Evolutionary conservation across 2,113 vertebrate species (phyloP), one percentile per base, ranked within the genome.

Genomic region (Fulmarus glacialis): DNA sequence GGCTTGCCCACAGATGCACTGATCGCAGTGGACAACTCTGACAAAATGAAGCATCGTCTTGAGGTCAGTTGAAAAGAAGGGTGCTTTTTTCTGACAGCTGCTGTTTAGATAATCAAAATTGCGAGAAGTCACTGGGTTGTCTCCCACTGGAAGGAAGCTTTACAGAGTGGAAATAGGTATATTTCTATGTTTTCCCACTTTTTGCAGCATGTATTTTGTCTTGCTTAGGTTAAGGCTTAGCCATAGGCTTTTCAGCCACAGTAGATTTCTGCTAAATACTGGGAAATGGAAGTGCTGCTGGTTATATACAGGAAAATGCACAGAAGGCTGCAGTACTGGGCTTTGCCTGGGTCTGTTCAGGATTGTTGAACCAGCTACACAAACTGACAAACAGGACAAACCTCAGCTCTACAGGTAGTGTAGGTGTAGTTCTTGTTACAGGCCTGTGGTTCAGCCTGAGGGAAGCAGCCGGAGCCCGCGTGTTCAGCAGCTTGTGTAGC

Each of bases 71-170:
- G 67, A 84, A 78, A 42, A 78, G 75, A 63, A 81, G 8, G 11
- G 7, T 74, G 12, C 6, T 13, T 63, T 67, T 45, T 85, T 15
- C 43, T 62, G 42, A n/a, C 48, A 77, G 30, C 38, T 60, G 47
- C 56, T 88, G 8, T 95, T 93, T 53, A 73, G 62, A 34, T 88
- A 8, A 72, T 88, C 10, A 77, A 52, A 72, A 86, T 77, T 68
- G 12, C 50, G 3, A 36, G 43, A 93, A 85, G 26, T 85, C 48
- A 40, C 17, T 55, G 32, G 2, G 22, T 32, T 79, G 6, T 77
- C 26, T 82, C 4, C 5, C 8, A 48, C 43, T 58, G 34, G 58
- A 78, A 88, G 18, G 22, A 90, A 58, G 7, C 16, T 70, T 90
- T 68, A 26, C 32, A 18, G 23, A 50, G 42, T 45, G 6, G 24